Base-by-base conservation (phyloP, 2,888 invertebrate genomes). In the Apoda limacodes region DNA sequence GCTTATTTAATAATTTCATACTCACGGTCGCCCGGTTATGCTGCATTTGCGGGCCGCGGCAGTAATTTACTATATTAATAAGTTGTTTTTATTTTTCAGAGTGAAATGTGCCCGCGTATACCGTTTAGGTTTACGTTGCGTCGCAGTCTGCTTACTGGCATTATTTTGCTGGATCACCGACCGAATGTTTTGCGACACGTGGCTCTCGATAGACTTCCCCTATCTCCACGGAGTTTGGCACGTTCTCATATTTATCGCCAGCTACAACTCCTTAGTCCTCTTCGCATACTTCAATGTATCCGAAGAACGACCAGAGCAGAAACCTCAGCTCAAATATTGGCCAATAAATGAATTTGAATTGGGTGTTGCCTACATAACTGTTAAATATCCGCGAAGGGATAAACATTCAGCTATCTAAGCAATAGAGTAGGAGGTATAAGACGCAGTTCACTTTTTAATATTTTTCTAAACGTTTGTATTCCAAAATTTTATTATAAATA, bases 141-240 rank as follows among this genome's bases (percentile, higher is more conserved):
- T 86, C 4, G 83, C 85, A 0, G 83, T 89, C 12, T 88, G 88
- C 83, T 52, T 86, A 9, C 59, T 89, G 11, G 92, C 92, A 1
- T 85, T 90, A 9, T 81, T 86, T 46, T 89, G 89, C 56, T 92
- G 92, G 92, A 67, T 91, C 21, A 86, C 88, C 51, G 92, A 92
- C 67, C 81, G 90, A 5, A 65, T 90, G 53, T 88, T 91, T 60
- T 93, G 92, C 60, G 89, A 91, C 47, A 84, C 88, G 10, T 92
- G 90, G 90, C 84, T 88, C 2, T 83, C 85, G 9, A 83, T 91
- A 7, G 86, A 89, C 67, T 90, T 93, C 49, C 92, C 92, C 1
- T 92, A 92, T 65, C 82, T 93, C 52, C 92, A 93, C 59, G 90
- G 89, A 7, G 80, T 91, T 10, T 93, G 92, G 92, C 92, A 93